Conservation (phyloP, 2,113 vertebrate species). For the Bubo scandiacus region DNA sequence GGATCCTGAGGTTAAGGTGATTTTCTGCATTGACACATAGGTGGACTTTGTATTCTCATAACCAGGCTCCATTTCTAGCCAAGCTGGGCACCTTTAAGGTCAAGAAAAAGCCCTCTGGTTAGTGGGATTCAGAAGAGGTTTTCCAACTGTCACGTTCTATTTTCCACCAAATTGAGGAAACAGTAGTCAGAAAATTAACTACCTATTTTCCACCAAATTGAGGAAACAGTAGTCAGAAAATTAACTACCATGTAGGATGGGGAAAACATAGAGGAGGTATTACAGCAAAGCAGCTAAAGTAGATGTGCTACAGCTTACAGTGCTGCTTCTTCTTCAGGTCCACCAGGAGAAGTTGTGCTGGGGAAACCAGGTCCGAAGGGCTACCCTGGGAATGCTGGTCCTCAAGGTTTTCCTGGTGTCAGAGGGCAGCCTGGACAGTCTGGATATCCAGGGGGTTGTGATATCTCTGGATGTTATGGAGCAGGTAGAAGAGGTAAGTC, state of each 20-base stretch:
- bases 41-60: background rate
- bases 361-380: constrained; percentile 77
- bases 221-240: background rate
- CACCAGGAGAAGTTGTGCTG: constrained; percentile 76
- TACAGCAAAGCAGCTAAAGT: background rate
- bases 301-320: background rate
- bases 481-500: constrained; percentile 47
- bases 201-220: background rate
- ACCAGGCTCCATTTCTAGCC: background rate
- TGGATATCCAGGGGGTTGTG: constrained; percentile 80
- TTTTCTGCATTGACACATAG: background rate
- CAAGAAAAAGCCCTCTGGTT: background rate
- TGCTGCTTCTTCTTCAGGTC: constrained; percentile 69
- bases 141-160: background rate
- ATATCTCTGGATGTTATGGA: constrained; percentile 77
- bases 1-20: background rate
- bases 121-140: background rate
- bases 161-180: background rate
- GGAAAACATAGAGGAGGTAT: background rate
- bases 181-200: background rate
- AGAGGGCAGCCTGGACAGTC: constrained; percentile 78
- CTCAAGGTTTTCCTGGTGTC: constrained; percentile 69
- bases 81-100: background rate
- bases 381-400: constrained; percentile 73
- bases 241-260: background rate